Conservation (phyloP, 2,113 vertebrate species). For the Lagopus leucura region DNA sequence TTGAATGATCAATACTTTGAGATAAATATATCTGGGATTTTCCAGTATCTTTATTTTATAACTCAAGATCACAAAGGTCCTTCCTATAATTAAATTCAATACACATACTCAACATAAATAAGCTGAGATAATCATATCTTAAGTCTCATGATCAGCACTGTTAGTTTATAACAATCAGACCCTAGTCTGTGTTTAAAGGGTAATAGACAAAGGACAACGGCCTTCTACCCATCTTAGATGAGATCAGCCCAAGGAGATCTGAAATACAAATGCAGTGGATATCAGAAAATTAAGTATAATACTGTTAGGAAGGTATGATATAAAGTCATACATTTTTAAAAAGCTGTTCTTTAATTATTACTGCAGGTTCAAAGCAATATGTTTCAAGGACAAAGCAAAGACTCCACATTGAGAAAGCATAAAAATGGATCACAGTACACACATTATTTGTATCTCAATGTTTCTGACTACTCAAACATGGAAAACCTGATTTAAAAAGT, state of each 20-base stretch:
- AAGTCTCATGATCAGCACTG: not conserved
- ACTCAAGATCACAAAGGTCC: not conserved
- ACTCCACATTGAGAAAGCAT: conserved; percentile 1
- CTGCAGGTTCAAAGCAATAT: conserved; percentile 61
- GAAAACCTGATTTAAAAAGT: conserved; percentile 20
- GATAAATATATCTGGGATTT: not conserved
- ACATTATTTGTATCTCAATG: conserved; percentile 36
- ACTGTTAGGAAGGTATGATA: conserved; percentile 57
- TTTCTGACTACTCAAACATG: conserved; percentile 30
- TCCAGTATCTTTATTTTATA: not conserved
- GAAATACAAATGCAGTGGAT: conserved; percentile 20
- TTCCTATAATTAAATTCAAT: conserved; percentile 1
- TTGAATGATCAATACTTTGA: not conserved
- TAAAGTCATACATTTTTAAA: conserved; percentile 73
- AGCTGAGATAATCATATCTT: not conserved
- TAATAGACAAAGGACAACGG: not conserved
- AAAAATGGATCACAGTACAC: not conserved
- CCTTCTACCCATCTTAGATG: not conserved
- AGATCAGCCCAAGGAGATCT: conserved; percentile 48
- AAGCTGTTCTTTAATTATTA: conserved; percentile 74
- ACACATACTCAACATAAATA: not conserved
- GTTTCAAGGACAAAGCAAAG: conserved; percentile 66
- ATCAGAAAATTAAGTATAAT: conserved; percentile 45
- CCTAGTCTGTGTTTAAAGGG: not conserved
- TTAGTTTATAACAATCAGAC: not conserved